A percentile compares a stretch with the other conserved stretches of the same genome.
phyloP scores from a whole-genome alignment of 2,888 invertebrate species.

The Tenthredo distinguenda region DNA sequence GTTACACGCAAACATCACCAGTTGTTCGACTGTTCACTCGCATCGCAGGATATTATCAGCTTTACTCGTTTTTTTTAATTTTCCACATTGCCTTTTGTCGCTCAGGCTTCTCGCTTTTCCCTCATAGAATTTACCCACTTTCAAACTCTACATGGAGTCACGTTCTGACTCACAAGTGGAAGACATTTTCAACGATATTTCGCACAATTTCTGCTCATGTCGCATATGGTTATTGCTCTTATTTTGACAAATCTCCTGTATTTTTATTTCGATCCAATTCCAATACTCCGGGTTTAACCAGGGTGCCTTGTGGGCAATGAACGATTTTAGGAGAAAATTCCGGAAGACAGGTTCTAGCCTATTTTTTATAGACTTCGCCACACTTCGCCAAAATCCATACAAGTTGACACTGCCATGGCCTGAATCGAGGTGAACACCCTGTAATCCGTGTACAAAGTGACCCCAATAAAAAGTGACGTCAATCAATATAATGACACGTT shows the following conservation, averaged over 20 bases:
- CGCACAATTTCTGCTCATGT: not conserved
- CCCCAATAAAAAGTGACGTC: slow-evolving; percentile 1
- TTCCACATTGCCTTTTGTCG: not conserved
- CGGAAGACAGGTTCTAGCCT: not conserved
- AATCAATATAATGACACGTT: slow-evolving; percentile 5
- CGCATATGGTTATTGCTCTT: not conserved
- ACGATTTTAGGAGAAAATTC: not conserved
- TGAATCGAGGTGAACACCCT: not conserved
- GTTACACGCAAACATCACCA: not conserved
- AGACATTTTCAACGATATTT: not conserved
- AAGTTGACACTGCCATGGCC: not conserved
- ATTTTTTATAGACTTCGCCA: not conserved
- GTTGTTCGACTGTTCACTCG: not conserved
- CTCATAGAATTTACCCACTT: not conserved
- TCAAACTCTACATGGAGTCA: not conserved
- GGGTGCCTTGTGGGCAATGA: not conserved
- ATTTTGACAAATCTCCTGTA: not conserved
- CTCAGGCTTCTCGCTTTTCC: not conserved
- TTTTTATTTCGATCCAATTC: not conserved
- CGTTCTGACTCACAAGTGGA: not conserved
- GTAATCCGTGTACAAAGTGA: not conserved
- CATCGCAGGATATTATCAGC: not conserved
- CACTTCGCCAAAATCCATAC: not conserved
- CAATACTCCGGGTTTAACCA: not conserved
- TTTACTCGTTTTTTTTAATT: not conserved